Evolutionary conservation across 2,888 invertebrate genomes (phyloP).

Genomic region (Oligia strigilis): DNA sequence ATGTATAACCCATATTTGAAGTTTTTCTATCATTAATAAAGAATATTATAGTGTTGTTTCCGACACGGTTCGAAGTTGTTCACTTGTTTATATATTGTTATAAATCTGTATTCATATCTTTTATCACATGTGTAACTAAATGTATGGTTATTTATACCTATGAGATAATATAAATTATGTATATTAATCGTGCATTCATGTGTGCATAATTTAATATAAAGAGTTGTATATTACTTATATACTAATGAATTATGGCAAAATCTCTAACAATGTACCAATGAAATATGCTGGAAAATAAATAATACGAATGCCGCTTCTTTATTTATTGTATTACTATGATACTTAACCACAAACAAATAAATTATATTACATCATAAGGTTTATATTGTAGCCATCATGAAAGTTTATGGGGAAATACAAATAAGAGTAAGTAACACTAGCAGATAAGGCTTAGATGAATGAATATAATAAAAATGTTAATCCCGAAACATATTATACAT

Average conservation of each 20-base stretch:
- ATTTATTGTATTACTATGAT: conserved; percentile 85
- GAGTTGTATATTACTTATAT: conserved; percentile 88
- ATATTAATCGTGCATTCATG: conserved; percentile 88
- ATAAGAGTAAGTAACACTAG: conserved; percentile 28
- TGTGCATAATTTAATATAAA: conserved; percentile 88
- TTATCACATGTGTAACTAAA: conserved; percentile 85
- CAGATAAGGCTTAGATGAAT: conserved; percentile 23
- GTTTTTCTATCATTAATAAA: conserved; percentile 87
- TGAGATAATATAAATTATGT: conserved; percentile 85
- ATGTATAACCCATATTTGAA: conserved; percentile 85
- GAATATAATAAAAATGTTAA: conserved; percentile 17
- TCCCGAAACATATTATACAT: conserved; percentile 16
- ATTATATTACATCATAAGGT: conserved; percentile 28
- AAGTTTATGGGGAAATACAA: conserved; percentile 1
- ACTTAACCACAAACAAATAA: conserved; percentile 73
- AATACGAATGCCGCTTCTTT: conserved; percentile 90
- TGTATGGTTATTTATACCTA: conserved; percentile 88
- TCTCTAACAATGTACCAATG: conserved; percentile 90
- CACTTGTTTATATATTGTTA: conserved; percentile 90
- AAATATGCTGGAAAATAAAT: conserved; percentile 90
- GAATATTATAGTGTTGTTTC: conserved; percentile 87
- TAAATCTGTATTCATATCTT: conserved; percentile 88
- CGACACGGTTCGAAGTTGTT: conserved; percentile 89
- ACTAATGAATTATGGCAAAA: conserved; percentile 85
- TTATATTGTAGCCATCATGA: conserved; percentile 3